Evolutionary conservation across 2,888 invertebrate genomes (phyloP).

Genomic region (Hecatera dysodea): DNA sequence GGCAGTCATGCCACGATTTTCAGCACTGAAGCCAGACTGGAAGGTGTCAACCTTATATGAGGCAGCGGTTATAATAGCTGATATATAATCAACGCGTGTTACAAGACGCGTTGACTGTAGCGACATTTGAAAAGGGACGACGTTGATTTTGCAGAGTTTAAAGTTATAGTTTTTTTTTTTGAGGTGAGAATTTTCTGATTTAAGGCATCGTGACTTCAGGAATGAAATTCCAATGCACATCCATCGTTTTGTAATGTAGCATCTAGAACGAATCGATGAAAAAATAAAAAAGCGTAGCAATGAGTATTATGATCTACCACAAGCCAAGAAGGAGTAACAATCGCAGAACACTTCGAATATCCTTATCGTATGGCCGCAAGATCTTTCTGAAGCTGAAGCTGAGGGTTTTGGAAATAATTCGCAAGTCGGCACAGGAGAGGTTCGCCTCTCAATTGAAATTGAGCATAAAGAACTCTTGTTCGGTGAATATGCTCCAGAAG

Average conservation of each 20-base stretch:
- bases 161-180: slow-evolving; percentile 15
- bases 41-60: slow-evolving; percentile 11
- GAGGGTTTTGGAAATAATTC: too few relatives aligned
- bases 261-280: neutral
- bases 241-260: neutral
- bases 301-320: neutral
- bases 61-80: slow-evolving; percentile 1
- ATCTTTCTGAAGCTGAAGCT: neutral
- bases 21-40: too few relatives aligned
- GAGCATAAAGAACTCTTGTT: neutral
- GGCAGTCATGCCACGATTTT: too few relatives aligned
- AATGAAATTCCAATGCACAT: neutral
- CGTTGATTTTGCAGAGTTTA: slow-evolving; percentile 8
- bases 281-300: neutral
- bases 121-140: too few relatives aligned
- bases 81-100: slow-evolving; percentile 16
- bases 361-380: too few relatives aligned
- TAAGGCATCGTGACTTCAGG: slow-evolving; percentile 1
- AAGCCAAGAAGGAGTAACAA: neutral
- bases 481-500: neutral
- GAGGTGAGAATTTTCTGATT: slow-evolving; percentile 2
- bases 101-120: too few relatives aligned
- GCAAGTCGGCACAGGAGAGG: neutral
- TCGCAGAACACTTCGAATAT: neutral
- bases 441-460: neutral